phyloP scores from a whole-genome alignment of 2,797 vertebrate genomes.

The Thamnophis elegans region DNA sequence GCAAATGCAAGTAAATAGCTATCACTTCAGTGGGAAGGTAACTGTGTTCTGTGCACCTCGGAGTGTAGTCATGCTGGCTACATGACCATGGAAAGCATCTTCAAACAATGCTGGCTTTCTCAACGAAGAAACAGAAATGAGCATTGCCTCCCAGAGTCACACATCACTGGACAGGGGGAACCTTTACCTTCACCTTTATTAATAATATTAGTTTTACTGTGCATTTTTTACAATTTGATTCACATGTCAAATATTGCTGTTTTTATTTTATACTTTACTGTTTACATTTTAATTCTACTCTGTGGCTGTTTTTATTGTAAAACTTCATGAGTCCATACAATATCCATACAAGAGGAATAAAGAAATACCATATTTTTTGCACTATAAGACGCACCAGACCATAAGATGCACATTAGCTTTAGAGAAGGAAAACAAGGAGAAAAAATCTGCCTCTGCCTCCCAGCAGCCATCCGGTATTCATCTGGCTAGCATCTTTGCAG shows the following conservation, averaged over 20 bases:
- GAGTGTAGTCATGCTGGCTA: not conserved
- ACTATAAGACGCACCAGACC: too few species aligned
- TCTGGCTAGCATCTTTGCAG: too few species aligned
- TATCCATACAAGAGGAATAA: not conserved
- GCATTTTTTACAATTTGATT: not conserved
- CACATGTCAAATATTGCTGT: not conserved
- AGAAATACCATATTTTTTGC: not conserved
- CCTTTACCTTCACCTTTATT: not conserved
- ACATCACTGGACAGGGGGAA: not conserved
- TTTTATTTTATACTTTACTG: not conserved
- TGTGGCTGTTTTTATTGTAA: not conserved
- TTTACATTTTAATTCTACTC: not conserved
- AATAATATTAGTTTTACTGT: not conserved
- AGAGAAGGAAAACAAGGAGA: too few species aligned
- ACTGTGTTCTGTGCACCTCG: not conserved
- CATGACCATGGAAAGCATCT: not conserved
- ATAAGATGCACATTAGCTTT: too few species aligned
- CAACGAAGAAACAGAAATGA: not conserved
- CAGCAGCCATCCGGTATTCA: too few species aligned
- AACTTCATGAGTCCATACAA: not conserved
- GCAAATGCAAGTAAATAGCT: not conserved
- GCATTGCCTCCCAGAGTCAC: not conserved
- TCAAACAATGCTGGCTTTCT: not conserved
- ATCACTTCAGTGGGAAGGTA: not conserved
- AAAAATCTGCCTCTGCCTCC: too few species aligned